Percentiles rank a stretch among this genome's conserved stretches.
Conservation (phyloP, 2,888 invertebrate genomes). For the Lochmaea crataegi region DNA sequence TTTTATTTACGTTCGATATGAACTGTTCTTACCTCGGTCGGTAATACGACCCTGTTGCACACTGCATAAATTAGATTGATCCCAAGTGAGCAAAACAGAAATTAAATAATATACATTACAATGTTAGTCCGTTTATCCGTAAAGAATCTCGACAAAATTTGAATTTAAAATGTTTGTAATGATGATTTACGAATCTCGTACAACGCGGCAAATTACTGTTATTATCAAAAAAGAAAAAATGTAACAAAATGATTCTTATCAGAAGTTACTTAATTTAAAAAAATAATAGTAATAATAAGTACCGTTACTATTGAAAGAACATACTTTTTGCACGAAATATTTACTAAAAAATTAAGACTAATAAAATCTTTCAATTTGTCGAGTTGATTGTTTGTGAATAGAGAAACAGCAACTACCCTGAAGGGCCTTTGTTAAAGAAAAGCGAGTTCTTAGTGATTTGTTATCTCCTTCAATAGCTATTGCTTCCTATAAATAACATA, state of each 20-base stretch:
- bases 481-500: too few relatives aligned
- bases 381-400: too few relatives aligned
- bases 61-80: conserved; percentile 36
- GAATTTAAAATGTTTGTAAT: conserved; percentile 37
- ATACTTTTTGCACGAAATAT: neutral
- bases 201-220: conserved; percentile 31
- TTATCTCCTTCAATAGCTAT: too few relatives aligned
- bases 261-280: conserved; percentile 36
- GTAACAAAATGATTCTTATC: conserved; percentile 30
- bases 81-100: conserved; percentile 36
- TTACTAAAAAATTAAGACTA: neutral
- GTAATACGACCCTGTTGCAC: neutral
- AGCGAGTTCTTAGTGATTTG: too few relatives aligned
- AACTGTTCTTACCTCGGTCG: neutral
- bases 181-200: conserved; percentile 28
- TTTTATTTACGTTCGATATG: too few relatives aligned
- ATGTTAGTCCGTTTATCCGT: conserved; percentile 33
- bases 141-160: conserved; percentile 35
- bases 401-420: too few relatives aligned
- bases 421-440: too few relatives aligned
- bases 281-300: too few relatives aligned
- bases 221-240: conserved; percentile 30
- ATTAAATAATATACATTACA: conserved; percentile 39
- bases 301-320: too few relatives aligned
- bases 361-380: too few relatives aligned